These are phyloP conservation scores for Limnothrissa miodon DNA, from an alignment of 2,113 vertebrate genomes.

Conservation along the genomic window DNA sequence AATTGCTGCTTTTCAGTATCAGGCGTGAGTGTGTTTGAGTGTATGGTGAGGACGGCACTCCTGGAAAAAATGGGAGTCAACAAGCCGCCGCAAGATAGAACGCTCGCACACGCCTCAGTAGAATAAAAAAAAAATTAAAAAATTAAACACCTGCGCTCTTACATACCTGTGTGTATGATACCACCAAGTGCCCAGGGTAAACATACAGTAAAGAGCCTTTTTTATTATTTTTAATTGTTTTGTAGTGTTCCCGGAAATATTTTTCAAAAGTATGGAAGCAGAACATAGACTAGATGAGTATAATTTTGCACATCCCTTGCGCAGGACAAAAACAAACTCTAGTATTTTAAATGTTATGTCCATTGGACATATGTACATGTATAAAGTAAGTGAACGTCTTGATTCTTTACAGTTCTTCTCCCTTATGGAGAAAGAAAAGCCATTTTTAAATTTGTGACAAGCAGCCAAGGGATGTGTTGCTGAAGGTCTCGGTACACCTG, in stretches of 20 bases:
- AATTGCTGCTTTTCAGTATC: not conserved
- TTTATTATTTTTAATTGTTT: constrained; percentile 84
- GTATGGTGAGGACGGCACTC: not conserved
- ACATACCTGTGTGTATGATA: constrained; percentile 1
- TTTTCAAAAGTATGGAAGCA: not conserved
- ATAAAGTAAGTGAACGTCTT: constrained; percentile 11
- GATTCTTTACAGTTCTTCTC: not conserved
- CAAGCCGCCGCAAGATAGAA: not conserved
- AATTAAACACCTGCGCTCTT: not conserved
- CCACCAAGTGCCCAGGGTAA: constrained; percentile 45
- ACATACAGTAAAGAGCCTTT: constrained; percentile 64
- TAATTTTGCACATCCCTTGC: not conserved
- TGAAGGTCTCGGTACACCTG: constrained; percentile 6
- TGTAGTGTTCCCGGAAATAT: not conserved
- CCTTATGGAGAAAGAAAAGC: not conserved
- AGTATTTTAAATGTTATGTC: constrained; percentile 72
- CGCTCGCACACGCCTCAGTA: not conserved
- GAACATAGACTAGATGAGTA: not conserved
- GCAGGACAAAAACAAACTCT: constrained; percentile 55
- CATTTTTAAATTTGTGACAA: not conserved
- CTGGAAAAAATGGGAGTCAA: not conserved
- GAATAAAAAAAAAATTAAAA: not conserved
- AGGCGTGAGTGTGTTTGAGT: not conserved
- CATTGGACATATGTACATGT: constrained; percentile 16
- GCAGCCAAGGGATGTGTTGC: not conserved